Conservation (phyloP, 2,888 invertebrate species). For the Noctua fimbriata region DNA sequence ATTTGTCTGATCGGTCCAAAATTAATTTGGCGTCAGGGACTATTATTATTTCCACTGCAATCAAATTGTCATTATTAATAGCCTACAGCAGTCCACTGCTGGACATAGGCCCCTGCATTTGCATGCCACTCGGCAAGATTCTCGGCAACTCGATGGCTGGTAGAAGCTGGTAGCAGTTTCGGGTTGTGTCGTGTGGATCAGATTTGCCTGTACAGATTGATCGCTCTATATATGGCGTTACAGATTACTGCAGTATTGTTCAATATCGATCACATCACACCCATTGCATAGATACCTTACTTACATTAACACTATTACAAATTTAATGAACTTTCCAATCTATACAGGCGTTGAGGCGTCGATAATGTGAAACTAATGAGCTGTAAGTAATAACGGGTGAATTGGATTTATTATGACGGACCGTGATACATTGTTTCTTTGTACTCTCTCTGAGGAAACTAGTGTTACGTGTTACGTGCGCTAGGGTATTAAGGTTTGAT, state of each 20-base stretch:
- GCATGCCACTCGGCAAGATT: not conserved
- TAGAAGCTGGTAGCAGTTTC: not conserved
- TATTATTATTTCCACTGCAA: not conserved
- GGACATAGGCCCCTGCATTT: not conserved
- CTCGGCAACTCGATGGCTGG: not conserved
- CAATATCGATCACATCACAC: slow-evolving; percentile 16
- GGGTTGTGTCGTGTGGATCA: not conserved
- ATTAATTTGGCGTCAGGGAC: not conserved
- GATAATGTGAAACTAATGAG: slow-evolving; percentile 46
- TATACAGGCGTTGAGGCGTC: slow-evolving; percentile 16
- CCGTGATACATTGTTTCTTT: slow-evolving; percentile 44
- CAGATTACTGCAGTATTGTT: slow-evolving; percentile 3
- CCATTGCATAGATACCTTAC: not conserved
- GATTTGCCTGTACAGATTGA: not conserved
- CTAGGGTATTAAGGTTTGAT: not conserved
- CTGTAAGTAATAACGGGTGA: slow-evolving; percentile 14
- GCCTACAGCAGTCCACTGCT: not conserved
- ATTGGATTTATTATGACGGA: slow-evolving; percentile 48
- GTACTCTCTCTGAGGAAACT: slow-evolving; percentile 43
- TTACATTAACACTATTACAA: slow-evolving; percentile 30
- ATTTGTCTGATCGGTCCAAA: not conserved
- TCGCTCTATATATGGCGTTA: not conserved
- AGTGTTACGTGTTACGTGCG: slow-evolving; percentile 1
- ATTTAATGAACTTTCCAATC: slow-evolving; percentile 61
- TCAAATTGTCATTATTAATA: not conserved